Evolutionary conservation across 2,888 invertebrate genomes (phyloP).

Genomic region (Xestobium rufovillosum): DNA sequence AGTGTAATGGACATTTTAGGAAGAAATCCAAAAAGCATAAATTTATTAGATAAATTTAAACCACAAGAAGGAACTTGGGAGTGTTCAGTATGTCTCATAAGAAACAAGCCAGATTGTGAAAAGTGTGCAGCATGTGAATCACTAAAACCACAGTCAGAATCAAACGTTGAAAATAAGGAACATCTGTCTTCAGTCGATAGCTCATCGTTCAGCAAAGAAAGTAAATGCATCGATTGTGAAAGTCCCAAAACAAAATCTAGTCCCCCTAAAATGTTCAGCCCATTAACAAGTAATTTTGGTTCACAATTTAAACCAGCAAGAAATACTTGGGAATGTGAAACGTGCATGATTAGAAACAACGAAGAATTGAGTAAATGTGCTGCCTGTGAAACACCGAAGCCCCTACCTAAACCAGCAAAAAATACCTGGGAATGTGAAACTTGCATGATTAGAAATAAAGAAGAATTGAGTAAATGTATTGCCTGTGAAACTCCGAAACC

Average conservation of each 20-base stretch:
- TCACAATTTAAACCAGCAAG: slow-evolving; percentile 42
- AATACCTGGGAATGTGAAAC: slow-evolving; percentile 15
- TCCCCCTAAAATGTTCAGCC: slow-evolving; percentile 36
- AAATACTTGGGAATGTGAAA: slow-evolving; percentile 51
- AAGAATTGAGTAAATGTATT: slow-evolving; percentile 43
- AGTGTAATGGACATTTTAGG: slow-evolving; percentile 43
- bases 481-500: slow-evolving; percentile 49
- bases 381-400: slow-evolving; percentile 48
- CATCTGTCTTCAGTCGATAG: too few relatives aligned
- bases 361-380: slow-evolving; percentile 43
- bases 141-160: slow-evolving; percentile 3
- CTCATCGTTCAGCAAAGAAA: too few relatives aligned
- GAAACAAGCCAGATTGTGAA: slow-evolving; percentile 45
- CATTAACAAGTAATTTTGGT: slow-evolving; percentile 29
- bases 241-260: slow-evolving; percentile 47
- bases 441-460: slow-evolving; percentile 53
- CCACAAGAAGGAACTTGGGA: slow-evolving; percentile 55
- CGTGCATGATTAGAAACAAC: slow-evolving; percentile 53
- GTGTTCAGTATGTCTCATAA: slow-evolving; percentile 55
- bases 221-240: slow-evolving; percentile 47
- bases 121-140: slow-evolving; percentile 51
- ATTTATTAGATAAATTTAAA: slow-evolving; percentile 44
- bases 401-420: slow-evolving; percentile 22
- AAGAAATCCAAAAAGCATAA: slow-evolving; percentile 20
- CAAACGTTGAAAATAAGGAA: neutral